phyloP scores from a whole-genome alignment of 2,888 invertebrate genomes.

The Parapristionchus giblindavisi region DNA sequence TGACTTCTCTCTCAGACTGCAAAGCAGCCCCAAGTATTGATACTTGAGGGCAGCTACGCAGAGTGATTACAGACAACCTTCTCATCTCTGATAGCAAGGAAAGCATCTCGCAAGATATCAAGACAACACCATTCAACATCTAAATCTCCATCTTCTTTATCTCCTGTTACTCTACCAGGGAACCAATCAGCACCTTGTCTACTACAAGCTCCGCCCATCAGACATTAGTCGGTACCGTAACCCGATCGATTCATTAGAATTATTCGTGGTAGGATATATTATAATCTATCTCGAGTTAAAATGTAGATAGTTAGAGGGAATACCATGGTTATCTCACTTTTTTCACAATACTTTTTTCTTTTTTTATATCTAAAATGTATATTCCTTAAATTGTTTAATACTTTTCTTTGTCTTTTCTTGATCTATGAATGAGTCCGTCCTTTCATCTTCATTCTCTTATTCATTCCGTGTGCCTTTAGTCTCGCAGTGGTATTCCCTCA shows the following conservation, averaged over 20 bases:
- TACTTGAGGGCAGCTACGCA: not conserved
- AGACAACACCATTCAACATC: constrained; percentile 34
- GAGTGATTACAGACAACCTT: constrained; percentile 59
- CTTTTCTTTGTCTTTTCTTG: not conserved
- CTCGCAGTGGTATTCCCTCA: constrained; percentile 31
- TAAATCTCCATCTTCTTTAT: constrained; percentile 41
- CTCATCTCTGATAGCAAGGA: constrained; percentile 62
- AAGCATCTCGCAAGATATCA: constrained; percentile 53
- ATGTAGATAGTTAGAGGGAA: not conserved
- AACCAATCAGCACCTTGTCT: constrained; percentile 33
- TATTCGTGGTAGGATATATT: constrained; percentile 22
- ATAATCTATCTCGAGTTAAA: not conserved
- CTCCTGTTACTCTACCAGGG: constrained; percentile 38
- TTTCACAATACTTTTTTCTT: constrained; percentile 17
- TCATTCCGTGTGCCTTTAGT: not conserved
- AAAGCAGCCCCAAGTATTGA: constrained; percentile 23
- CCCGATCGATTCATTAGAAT: not conserved
- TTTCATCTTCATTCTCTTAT: not conserved
- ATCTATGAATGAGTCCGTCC: not conserved
- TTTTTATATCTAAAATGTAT: constrained; percentile 6
- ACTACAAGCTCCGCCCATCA: constrained; percentile 9
- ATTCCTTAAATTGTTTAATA: not conserved
- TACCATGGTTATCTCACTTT: not conserved
- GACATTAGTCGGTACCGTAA: constrained; percentile 11
- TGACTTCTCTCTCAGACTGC: too few species aligned